phyloP scores from a whole-genome alignment of 2,113 vertebrate genomes.

The Lepus americanus region DNA sequence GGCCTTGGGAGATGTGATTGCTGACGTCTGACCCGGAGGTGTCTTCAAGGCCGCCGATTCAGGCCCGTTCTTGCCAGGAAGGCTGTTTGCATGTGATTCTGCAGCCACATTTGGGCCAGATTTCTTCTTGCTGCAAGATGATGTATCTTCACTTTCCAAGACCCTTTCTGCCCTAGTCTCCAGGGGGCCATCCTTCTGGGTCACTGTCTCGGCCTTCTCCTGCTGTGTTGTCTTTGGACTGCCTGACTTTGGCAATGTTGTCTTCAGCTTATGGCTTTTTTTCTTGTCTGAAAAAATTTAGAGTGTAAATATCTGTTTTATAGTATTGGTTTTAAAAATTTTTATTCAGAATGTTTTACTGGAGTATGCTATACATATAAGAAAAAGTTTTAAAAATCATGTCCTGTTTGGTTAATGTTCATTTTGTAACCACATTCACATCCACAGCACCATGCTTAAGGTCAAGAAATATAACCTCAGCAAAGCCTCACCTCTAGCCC shows the following conservation, averaged over 20 bases:
- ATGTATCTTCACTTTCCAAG: neutral
- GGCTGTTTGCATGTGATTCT: neutral
- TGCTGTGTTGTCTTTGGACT: neutral
- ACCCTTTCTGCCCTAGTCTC: neutral
- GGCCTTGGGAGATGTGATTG: neutral
- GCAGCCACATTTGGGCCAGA: neutral
- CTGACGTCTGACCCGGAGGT: neutral
- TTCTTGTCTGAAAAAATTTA: conserved; percentile 53
- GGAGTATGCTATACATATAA: neutral
- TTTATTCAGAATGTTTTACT: neutral
- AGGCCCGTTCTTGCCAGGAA: neutral
- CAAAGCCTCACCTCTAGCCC: neutral
- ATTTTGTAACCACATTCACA: neutral
- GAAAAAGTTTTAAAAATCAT: neutral
- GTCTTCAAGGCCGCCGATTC: neutral
- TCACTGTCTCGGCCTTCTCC: neutral
- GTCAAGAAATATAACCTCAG: neutral
- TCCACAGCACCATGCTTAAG: neutral
- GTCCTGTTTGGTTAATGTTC: neutral
- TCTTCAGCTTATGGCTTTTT: neutral
- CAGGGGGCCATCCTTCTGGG: neutral
- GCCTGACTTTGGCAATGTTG: neutral
- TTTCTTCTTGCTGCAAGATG: neutral
- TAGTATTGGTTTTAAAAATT: neutral
- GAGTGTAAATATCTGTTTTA: neutral